Conservation (phyloP, 2,888 invertebrate species). For the Sabatieria punctata region DNA sequence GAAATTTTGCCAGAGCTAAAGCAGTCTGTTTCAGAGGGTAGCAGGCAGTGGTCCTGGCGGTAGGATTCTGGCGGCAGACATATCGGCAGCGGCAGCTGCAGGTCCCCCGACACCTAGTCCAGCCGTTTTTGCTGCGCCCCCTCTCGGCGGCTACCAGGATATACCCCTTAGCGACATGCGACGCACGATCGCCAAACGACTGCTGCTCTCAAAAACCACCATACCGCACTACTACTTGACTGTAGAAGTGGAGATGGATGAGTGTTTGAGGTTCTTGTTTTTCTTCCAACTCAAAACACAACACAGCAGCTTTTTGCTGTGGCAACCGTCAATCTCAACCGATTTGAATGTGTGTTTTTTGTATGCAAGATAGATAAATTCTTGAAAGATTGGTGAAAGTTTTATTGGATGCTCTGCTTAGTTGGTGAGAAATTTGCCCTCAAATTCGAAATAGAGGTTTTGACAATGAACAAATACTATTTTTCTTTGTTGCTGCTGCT, state of each 20-base stretch:
- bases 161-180: constrained; percentile 66
- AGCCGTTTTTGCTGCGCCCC: constrained; percentile 12
- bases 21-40: constrained; percentile 23
- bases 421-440: too few species aligned
- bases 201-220: constrained; percentile 68
- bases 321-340: too few species aligned
- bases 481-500: too few species aligned
- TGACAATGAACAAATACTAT: too few species aligned
- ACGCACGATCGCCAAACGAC: constrained; percentile 67
- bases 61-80: constrained; percentile 42
- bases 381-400: too few species aligned
- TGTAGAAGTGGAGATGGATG: constrained; percentile 65
- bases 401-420: too few species aligned
- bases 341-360: too few species aligned
- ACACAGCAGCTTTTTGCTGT: too few species aligned
- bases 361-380: too few species aligned
- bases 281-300: too few species aligned
- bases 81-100: constrained; percentile 26
- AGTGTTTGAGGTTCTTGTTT: constrained; percentile 41
- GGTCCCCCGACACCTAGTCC: constrained; percentile 18
- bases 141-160: constrained; percentile 46
- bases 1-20: too few species aligned
- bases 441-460: too few species aligned
- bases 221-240: constrained; percentile 94
- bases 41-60: constrained; percentile 54